Base-by-base conservation (phyloP, 2,113 vertebrate species). In the Bombycilla garrulus region DNA sequence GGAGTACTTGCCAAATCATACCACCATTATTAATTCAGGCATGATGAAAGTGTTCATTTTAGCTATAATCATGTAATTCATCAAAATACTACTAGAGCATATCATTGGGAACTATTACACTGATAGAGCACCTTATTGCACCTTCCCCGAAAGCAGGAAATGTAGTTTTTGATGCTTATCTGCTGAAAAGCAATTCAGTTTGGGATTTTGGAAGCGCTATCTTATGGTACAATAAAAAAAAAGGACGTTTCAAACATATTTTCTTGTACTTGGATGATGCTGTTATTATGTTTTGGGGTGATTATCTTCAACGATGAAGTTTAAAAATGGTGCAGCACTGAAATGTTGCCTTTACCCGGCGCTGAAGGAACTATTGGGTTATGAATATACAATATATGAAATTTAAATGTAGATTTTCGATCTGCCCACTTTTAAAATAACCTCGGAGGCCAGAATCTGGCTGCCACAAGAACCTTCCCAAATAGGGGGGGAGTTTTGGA, bases 11-110 rank as follows among this genome's bases (percentile, higher is more conserved):
- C 98, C 97, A 98, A 98, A 98, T 98, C 98, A 96, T 90, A 92
- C 97, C 94, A 94, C 97, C 95, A 97, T 98, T 96, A 97, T 98
- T 98, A 98, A 98, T 97, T 98, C 98, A 98, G 98, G 98, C 98
- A 95, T 97, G 96, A 98, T 98, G 98, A 99, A 98, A 98, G 98
- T 98, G 98, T 98, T 99, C 98, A 98, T 98, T 99, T 98, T 98
- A 98, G 97, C 97, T 98, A 98, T 99, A 99, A 99, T 99, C 98
- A 98, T 98, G 98, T 98, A 98, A 98, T 99, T 99, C 98, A 98
- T 99, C 99, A 99, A 98, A 98, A 98, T 95, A 98, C 97, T 97
- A 97, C 97, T 97, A 98, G 97, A 98, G 98, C 98, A 98, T 98
- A 97, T 98, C 98, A 97, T 96, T 97, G 96, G 97, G 97, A 97